Conservation (phyloP, 1,140 invertebrate genomes). For the Pemphigus obesinymphae region DNA sequence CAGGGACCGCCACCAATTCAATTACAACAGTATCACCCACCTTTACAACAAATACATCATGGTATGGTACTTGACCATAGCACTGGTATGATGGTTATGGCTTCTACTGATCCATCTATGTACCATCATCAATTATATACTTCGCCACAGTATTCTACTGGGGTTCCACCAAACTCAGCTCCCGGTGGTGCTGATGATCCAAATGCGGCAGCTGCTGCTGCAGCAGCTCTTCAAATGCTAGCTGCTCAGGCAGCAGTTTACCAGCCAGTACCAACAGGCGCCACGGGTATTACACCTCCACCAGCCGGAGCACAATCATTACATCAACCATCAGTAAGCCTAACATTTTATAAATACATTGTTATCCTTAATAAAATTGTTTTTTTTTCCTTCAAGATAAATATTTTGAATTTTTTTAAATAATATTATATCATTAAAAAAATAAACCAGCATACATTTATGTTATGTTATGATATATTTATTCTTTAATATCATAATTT, state of each 20-base stretch:
- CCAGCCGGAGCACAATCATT: neutral
- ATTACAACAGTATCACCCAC: conserved; percentile 22
- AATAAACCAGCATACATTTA: neutral
- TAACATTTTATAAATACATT: neutral
- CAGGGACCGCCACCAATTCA: neutral
- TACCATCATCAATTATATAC: conserved; percentile 18
- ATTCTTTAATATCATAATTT: neutral
- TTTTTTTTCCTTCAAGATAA: no score
- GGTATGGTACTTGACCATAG: conserved; percentile 9
- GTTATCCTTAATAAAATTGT: no score
- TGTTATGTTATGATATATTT: neutral
- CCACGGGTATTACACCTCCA: neutral
- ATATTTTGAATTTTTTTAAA: neutral
- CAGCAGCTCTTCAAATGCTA: conserved; percentile 7
- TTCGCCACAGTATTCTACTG: neutral
- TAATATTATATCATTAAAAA: neutral
- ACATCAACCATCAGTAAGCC: neutral
- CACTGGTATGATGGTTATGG: conserved; percentile 10
- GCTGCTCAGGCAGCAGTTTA: conserved; percentile 10
- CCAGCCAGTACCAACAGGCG: conserved; percentile 1
- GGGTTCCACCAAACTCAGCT: neutral
- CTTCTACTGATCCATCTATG: neutral
- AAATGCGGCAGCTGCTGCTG: conserved; percentile 1
- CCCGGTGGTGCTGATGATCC: neutral
- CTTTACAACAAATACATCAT: conserved; percentile 2